Conservation (phyloP, 2,888 invertebrate species). For the Meganola albula region DNA sequence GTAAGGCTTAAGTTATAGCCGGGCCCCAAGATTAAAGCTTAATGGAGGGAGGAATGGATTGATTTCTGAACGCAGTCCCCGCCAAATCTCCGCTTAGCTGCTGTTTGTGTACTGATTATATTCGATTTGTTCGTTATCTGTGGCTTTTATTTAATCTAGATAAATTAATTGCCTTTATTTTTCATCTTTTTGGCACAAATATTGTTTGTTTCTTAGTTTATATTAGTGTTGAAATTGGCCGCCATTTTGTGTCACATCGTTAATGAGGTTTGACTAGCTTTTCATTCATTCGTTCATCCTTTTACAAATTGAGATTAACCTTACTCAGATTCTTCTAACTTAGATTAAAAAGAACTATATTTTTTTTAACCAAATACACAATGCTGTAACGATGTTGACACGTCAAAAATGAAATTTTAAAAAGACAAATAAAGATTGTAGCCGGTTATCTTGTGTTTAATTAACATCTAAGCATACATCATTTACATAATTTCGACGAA, state of each 20-base stretch:
- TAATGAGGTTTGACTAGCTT: too few relatives aligned
- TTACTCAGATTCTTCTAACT: too few relatives aligned
- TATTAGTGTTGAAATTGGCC: too few relatives aligned
- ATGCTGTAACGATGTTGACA: slow-evolving; percentile 39
- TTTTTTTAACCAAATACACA: slow-evolving; percentile 16
- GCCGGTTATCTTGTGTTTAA: slow-evolving; percentile 69
- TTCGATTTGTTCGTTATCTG: slow-evolving; percentile 32
- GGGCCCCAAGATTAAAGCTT: slow-evolving; percentile 73
- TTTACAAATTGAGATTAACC: too few relatives aligned
- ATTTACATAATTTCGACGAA: slow-evolving; percentile 65
- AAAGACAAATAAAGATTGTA: slow-evolving; percentile 60
- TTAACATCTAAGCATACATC: slow-evolving; percentile 60
- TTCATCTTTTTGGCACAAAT: neutral
- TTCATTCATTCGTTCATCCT: too few relatives aligned
- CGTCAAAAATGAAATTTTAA: slow-evolving; percentile 44
- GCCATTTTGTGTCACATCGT: too few relatives aligned
- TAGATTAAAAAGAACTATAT: slow-evolving; percentile 20
- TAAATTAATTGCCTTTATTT: neutral
- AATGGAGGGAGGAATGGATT: slow-evolving; percentile 69
- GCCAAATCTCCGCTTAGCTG: slow-evolving; percentile 45
- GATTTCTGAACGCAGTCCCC: slow-evolving; percentile 67
- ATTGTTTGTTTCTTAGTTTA: too few relatives aligned
- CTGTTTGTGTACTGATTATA: slow-evolving; percentile 28
- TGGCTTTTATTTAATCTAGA: slow-evolving; percentile 22
- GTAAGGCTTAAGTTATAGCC: slow-evolving; percentile 75